Evolutionary conservation across 2,113 vertebrate species (phyloP).

Genomic region (Chrysemys picta): DNA sequence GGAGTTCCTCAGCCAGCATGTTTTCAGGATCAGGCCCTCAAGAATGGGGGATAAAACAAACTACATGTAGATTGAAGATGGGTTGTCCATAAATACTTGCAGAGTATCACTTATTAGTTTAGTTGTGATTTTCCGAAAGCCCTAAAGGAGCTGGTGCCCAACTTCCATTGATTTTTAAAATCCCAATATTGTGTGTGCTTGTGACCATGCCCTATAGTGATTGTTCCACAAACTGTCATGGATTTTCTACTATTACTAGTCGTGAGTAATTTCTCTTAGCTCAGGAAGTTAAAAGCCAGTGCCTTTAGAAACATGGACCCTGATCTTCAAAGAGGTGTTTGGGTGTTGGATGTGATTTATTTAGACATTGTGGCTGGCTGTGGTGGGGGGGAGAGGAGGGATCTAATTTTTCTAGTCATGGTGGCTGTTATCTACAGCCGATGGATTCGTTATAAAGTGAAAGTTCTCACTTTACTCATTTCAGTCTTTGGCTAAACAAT

Average conservation of each 20-base stretch:
- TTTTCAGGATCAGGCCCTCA: not conserved
- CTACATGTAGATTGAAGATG: not conserved
- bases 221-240: not conserved
- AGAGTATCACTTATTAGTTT: not conserved
- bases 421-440: not conserved
- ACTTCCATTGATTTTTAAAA: not conserved
- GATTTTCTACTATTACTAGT: not conserved
- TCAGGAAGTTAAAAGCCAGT: not conserved
- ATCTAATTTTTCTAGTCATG: not conserved
- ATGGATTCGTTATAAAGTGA: not conserved
- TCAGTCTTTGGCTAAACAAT: not conserved
- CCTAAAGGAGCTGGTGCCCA: not conserved
- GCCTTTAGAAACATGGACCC: not conserved
- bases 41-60: not conserved
- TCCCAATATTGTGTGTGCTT: not conserved
- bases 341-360: not conserved
- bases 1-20: not conserved
- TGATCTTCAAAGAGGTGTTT: not conserved
- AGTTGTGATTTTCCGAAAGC: not conserved
- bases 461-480: not conserved
- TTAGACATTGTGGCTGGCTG: not conserved
- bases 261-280: not conserved
- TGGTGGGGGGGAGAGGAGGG: no score
- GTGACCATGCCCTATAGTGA: not conserved
- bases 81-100: rapidly evolving